Conservation (phyloP, 2,797 vertebrate species). For the Lepidocolaptes lacrymiger region DNA sequence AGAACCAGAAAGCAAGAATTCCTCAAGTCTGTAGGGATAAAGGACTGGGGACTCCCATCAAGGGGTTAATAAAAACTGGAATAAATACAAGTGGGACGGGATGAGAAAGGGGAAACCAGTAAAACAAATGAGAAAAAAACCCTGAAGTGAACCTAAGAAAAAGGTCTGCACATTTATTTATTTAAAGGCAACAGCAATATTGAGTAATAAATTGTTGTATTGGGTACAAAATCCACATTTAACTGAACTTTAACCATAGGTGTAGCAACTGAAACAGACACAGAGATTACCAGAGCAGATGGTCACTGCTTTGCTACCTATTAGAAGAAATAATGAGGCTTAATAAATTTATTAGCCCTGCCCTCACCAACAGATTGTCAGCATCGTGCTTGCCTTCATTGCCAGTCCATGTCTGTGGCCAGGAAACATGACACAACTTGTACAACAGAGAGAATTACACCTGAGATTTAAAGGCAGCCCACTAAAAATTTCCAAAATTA, state of each 20-base stretch:
- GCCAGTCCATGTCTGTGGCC: not conserved
- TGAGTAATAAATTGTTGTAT: not conserved
- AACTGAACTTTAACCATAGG: not conserved
- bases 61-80: not conserved
- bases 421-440: not conserved
- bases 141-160: not conserved
- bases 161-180: not conserved
- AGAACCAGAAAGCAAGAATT: not conserved
- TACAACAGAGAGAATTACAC: not conserved
- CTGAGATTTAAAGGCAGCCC: not conserved
- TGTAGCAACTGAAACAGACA: not conserved
- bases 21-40: rapidly evolving
- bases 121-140: not conserved
- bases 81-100: rapidly evolving
- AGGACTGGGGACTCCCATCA: not conserved
- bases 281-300: not conserved
- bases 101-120: not conserved
- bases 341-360: not conserved
- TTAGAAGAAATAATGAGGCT: not conserved
- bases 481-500: not conserved
- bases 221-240: not conserved
- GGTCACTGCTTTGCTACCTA: not conserved
- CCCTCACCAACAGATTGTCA: not conserved
- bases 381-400: not conserved
- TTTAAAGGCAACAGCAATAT: not conserved